Percentiles rank a stretch among this genome's conserved stretches.
Evolutionary conservation across 2,113 vertebrate species (phyloP).

Genomic region (Petroica traversi): DNA sequence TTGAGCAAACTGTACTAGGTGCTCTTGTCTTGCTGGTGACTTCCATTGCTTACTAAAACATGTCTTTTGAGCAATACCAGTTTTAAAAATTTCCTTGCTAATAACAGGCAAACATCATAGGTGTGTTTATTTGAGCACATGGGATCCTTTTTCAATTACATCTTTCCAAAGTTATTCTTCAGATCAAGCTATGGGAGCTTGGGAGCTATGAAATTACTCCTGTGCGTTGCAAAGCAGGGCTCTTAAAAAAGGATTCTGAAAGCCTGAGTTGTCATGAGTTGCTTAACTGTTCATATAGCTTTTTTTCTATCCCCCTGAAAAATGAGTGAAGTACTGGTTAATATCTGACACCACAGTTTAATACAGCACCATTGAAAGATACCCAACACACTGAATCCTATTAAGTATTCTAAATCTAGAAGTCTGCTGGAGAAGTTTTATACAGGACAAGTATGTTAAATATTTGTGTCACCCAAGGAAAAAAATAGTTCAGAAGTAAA

Average conservation of each 20-base stretch:
- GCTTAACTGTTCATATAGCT: background rate
- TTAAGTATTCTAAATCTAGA: background rate
- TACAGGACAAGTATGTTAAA: background rate
- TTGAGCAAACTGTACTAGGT: background rate
- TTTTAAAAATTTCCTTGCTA: background rate
- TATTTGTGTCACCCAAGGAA: background rate
- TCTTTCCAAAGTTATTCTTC: background rate
- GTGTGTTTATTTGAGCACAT: background rate
- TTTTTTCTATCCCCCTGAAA: fast-evolving
- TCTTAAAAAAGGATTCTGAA: background rate
- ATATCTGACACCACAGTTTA: background rate
- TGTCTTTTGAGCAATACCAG: background rate
- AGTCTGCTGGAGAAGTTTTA: background rate
- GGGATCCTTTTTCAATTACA: background rate
- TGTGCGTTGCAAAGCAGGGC: fast-evolving
- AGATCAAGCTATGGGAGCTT: background rate
- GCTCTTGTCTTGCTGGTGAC: background rate
- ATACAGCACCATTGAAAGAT: background rate
- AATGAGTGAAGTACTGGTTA: background rate
- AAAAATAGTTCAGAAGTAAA: background rate
- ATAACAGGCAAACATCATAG: background rate
- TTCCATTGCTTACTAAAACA: background rate
- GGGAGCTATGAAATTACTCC: background rate
- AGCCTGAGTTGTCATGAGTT: background rate
- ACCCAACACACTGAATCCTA: background rate